Base-by-base conservation (phyloP, 2,797 vertebrate genomes). In the Channallabes apus region DNA sequence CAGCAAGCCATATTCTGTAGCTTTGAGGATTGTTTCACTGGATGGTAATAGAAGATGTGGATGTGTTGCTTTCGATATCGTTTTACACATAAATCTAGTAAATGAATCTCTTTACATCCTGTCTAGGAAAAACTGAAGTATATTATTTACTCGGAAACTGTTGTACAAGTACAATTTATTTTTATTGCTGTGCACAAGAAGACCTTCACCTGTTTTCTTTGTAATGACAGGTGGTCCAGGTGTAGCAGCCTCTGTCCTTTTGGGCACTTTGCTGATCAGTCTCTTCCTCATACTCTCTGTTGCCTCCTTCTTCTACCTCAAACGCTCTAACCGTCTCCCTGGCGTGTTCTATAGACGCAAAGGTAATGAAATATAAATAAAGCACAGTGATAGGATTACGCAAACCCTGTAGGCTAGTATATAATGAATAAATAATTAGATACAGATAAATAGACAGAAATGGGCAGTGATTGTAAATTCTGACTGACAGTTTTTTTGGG, bases 251-350 rank as follows among this genome's bases (percentile, higher is more conserved):
- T 97, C 97, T 54, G 96, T 99, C 68, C 97, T 99, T 87, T 92
- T 99, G 32, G 98, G 98, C 84, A 98, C 97, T 0, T 94, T 99
- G 90, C 91, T 98, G 89, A 94, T 97, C 92, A 98, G 98, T 90
- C 92, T 97, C 5, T 95, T 97, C 90, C 96, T 99, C 81, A 98
- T 99, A 88, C 95, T 99, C 11, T 95, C 96, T 0, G 97, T 99
- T 29, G 98, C 98, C 85, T 96, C 95, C 1, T 98, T 98, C 88
- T 99, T 99, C 96, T 99, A 98, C 95, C 96, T 99, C 94, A 99
- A 98, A 93, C 97, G 98, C 78, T 96, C 97, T 89, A 96, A 97
- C 80, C 96, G 94, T 76, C 96, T 99, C 68, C 97, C 97, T 2
- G 88, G 91, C 85, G 81, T 97, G 87, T 98, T 98, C 94, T 97